A percentile compares a stretch with the other conserved stretches of the same genome.
phyloP scores from a whole-genome alignment of 2,113 vertebrate species.

The Paradoxurus hermaphroditus region DNA sequence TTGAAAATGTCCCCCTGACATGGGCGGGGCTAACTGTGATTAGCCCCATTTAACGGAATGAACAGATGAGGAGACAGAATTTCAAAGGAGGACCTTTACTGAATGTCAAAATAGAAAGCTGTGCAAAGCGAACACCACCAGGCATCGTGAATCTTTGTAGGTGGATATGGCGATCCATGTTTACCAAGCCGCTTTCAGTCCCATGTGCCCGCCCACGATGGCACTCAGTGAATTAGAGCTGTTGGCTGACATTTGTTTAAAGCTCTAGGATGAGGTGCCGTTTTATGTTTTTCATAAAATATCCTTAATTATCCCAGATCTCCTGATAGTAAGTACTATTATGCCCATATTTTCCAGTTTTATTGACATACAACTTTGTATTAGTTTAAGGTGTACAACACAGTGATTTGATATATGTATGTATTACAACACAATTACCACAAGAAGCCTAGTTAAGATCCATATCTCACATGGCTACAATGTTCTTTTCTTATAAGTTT shows the following conservation, averaged over 20 bases:
- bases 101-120: background rate
- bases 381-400: background rate
- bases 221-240: background rate
- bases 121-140: background rate
- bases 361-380: background rate
- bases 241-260: background rate
- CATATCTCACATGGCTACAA: background rate
- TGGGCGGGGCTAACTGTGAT: background rate
- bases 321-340: background rate
- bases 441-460: background rate
- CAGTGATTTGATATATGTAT: background rate
- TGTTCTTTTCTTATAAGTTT: background rate
- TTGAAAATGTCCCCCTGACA: background rate
- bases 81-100: background rate
- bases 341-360: background rate
- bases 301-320: background rate
- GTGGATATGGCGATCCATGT: no score
- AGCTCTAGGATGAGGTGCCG: background rate
- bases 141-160: background rate
- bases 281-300: background rate
- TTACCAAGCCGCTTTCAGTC: background rate
- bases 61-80: background rate
- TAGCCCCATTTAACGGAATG: background rate
- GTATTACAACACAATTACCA: background rate
- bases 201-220: rapidly evolving